Conservation (phyloP, 2,113 vertebrate species). For the Ptilorrhoa leucosticta region DNA sequence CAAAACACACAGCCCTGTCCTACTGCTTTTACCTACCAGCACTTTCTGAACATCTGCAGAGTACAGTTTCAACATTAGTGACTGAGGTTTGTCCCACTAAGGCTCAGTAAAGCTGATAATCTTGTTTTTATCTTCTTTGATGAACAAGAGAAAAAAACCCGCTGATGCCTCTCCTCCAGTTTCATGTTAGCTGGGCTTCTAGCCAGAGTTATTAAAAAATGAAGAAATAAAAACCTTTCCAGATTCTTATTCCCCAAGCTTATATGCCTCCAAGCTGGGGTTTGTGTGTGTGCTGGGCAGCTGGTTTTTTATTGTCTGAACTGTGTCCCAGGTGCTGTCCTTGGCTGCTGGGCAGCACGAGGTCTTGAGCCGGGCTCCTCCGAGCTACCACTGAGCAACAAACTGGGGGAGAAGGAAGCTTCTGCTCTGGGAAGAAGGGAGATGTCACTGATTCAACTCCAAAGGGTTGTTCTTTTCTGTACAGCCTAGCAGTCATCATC, state of each 20-base stretch:
- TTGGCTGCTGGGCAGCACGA: neutral
- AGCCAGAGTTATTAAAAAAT: neutral
- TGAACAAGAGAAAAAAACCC: neutral
- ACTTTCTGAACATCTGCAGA: neutral
- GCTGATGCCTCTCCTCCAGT: neutral
- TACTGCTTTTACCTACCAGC: too few species aligned
- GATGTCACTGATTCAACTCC: neutral
- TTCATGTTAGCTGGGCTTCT: neutral
- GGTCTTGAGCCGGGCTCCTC: neutral
- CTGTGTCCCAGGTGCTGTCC: neutral
- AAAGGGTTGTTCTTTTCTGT: neutral
- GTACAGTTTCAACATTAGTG: neutral
- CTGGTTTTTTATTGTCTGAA: neutral
- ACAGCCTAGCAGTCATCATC: fast-evolving
- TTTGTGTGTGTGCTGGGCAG: neutral
- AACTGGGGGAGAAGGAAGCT: neutral
- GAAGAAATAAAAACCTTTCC: neutral
- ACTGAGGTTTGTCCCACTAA: neutral
- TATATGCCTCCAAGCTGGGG: too few species aligned
- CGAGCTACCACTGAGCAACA: fast-evolving
- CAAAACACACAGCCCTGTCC: neutral
- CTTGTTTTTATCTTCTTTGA: neutral
- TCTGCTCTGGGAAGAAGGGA: neutral
- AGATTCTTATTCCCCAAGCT: neutral
- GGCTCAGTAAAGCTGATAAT: neutral